These are phyloP conservation scores for Willowsia nigromaculata DNA, from an alignment of 2,888 invertebrate genomes.

Conservation along the genomic window DNA sequence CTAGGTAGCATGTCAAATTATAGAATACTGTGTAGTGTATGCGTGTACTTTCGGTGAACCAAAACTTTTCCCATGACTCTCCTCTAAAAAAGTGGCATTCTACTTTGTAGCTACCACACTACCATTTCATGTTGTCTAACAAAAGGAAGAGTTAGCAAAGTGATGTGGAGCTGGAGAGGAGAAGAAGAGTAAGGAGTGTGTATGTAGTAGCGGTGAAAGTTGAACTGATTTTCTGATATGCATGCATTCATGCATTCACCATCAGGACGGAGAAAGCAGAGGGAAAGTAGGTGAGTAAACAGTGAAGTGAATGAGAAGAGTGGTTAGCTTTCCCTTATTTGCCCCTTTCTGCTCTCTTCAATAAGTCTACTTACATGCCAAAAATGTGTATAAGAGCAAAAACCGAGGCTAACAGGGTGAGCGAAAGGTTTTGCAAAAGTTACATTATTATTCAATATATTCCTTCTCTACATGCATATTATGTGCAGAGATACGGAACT, in stretches of 20 bases:
- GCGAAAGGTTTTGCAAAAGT: not conserved
- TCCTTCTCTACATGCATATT: not conserved
- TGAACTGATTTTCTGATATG: conserved; percentile 40
- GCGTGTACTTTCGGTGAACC: not conserved
- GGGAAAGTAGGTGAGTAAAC: conserved; percentile 27
- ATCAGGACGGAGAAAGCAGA: not conserved
- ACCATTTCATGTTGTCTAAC: not conserved
- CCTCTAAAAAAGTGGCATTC: conserved; percentile 20
- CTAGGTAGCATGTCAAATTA: not conserved
- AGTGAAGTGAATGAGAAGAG: not conserved
- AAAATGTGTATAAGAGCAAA: not conserved
- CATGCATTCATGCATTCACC: conserved; percentile 33
- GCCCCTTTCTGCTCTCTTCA: conserved; percentile 13
- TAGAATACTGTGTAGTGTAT: not conserved
- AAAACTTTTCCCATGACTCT: not conserved
- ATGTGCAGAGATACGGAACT: not conserved
- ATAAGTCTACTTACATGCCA: conserved; percentile 23
- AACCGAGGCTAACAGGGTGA: not conserved
- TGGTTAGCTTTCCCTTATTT: conserved; percentile 1
- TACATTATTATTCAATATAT: not conserved
- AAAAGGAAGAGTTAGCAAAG: not conserved
- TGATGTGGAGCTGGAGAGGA: not conserved
- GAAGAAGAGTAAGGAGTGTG: not conserved
- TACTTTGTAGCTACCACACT: not conserved
- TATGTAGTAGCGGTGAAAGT: conserved; percentile 5